phyloP scores from a whole-genome alignment of 1,140 invertebrate species.

The Sweltsa coloradensis region DNA sequence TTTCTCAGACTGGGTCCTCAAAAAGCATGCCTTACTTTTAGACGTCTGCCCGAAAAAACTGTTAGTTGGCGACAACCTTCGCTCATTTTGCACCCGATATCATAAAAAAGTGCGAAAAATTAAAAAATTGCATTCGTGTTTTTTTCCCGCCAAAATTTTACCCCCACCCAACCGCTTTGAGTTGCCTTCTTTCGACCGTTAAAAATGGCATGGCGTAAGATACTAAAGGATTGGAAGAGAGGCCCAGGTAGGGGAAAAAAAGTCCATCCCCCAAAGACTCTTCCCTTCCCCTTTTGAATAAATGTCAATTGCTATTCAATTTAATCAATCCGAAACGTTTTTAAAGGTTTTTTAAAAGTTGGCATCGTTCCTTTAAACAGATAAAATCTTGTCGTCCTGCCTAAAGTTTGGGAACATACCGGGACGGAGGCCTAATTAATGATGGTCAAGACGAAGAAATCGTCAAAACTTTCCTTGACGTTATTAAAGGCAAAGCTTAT shows the following conservation, averaged over 20 bases:
- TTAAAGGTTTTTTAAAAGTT: constrained; percentile 19
- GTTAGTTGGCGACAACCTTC: background rate
- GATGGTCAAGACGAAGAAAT: background rate
- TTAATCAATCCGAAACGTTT: constrained; percentile 16
- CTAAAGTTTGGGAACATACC: background rate
- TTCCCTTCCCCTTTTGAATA: constrained; percentile 20
- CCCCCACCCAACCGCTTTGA: constrained; percentile 30
- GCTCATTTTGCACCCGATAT: constrained; percentile 10
- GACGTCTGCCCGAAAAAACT: background rate
- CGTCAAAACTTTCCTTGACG: background rate
- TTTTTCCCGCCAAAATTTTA: constrained; percentile 24
- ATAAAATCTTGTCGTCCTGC: background rate
- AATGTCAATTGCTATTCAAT: constrained; percentile 12
- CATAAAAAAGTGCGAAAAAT: constrained; percentile 17
- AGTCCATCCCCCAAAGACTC: constrained; percentile 16
- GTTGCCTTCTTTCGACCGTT: constrained; percentile 26
- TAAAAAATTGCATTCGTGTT: constrained; percentile 23
- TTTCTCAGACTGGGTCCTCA: constrained; percentile 20
- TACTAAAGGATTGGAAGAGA: constrained; percentile 23
- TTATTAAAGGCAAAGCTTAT: background rate
- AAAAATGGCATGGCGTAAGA: constrained; percentile 25
- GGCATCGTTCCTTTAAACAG: constrained; percentile 20
- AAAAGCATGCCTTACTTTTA: background rate
- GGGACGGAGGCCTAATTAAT: background rate
- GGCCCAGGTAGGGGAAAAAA: constrained; percentile 12